Evolutionary conservation across 2,113 vertebrate genomes (phyloP), one percentile per base, ranked within the genome.

Genomic region (Lynx canadensis): DNA sequence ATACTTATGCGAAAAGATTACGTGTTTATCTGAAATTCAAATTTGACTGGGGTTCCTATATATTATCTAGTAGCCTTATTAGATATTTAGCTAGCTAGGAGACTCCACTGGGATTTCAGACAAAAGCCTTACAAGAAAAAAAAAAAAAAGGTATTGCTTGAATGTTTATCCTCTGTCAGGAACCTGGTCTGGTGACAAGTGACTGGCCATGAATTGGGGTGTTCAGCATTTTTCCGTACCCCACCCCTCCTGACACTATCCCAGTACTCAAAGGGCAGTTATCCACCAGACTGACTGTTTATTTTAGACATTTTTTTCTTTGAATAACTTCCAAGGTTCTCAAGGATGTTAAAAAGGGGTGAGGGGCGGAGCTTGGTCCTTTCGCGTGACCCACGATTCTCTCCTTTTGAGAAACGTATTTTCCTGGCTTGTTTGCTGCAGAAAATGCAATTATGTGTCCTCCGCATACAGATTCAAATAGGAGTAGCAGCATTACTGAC

Each of bases 1-100:
- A 65, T 0, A 3, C 5, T 66, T 92, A n/a, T 29, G 33, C 14
- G 68, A 93, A 89, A 69, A 83, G 23, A 48, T 31, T 36, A 60
- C n/a, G 33, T 95, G 68, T 81, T 91, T 76, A 55, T 50, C 31
- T 85, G 55, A 97, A 93, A 96, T 92, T 91, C 21, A 60, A 57
- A 69, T 85, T 90, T 76, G 94, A 71, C n/a, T 50, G 12, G 9
- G 5, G 11, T 23, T 52, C 25, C 33, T 94, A 15, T 78, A 27
- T 80, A 86, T 96, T 94, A 74, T 50, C 55, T 91, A 80, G 38
- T 7, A 96, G 7, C 14, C 50, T 41, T 81, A 19, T 12, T 31
- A 74, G 55, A 29, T 94, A 73, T 55, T 96, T 68, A 84, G 55
- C 45, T 91, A 38, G 50, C 13, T 38, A 66, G n/a, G 29, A 81